phyloP scores from a whole-genome alignment of 1,140 invertebrate species.

The Philopotamus ludificatus region DNA sequence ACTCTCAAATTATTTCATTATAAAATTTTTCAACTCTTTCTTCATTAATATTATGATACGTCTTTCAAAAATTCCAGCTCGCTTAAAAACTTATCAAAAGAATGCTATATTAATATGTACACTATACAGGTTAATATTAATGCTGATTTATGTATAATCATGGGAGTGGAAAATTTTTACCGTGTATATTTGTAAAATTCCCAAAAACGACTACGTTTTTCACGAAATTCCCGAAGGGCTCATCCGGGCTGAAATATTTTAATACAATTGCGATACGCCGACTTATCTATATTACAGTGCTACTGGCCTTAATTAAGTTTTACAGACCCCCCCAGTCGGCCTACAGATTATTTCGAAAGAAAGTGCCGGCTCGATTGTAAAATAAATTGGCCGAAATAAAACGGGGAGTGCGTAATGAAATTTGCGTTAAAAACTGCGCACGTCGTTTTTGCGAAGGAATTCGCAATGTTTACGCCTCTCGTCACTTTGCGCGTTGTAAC shows the following conservation, averaged over 20 bases:
- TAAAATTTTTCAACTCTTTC: background rate
- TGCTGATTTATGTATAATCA: too few species aligned
- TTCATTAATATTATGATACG: too few species aligned
- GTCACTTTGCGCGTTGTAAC: background rate
- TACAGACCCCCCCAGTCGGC: conserved; percentile 1
- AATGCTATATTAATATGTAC: too few species aligned
- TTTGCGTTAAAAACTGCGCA: background rate
- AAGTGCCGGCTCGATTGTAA: background rate
- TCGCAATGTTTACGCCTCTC: background rate
- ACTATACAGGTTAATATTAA: too few species aligned
- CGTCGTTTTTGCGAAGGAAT: background rate
- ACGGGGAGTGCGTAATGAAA: background rate
- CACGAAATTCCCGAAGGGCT: conserved; percentile 7
- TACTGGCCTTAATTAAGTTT: conserved; percentile 12
- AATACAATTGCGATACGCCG: conserved; percentile 11
- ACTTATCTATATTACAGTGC: conserved; percentile 9
- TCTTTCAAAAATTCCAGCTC: too few species aligned
- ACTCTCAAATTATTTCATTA: conserved; percentile 28
- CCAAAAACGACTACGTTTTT: too few species aligned
- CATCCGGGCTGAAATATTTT: conserved; percentile 4
- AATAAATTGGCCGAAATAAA: background rate
- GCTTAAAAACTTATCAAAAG: too few species aligned
- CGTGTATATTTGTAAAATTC: too few species aligned
- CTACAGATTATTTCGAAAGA: background rate
- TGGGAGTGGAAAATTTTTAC: too few species aligned